These are phyloP conservation scores for Unio delphinus DNA, from an alignment of 2,888 invertebrate genomes.

Conservation along the genomic window DNA sequence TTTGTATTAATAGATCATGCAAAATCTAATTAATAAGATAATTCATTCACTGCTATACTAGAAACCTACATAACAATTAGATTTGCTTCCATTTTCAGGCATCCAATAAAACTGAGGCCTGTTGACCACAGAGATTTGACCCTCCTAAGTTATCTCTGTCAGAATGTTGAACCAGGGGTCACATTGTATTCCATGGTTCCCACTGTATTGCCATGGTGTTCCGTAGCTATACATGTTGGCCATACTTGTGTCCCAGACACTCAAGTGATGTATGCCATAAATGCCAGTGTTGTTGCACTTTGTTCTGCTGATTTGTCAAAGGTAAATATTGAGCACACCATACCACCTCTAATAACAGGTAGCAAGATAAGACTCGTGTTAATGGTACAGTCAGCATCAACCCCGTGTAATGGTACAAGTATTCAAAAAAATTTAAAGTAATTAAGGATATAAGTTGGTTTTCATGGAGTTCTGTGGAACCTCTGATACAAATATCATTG, in stretches of 20 bases:
- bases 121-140: conserved; percentile 53
- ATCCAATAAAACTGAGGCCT: conserved; percentile 16
- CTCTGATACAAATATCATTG: too few species aligned
- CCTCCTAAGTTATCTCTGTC: conserved; percentile 51
- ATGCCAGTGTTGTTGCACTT: conserved; percentile 61
- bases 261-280: conserved; percentile 59
- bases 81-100: conserved; percentile 8
- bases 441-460: too few species aligned
- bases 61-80: too few species aligned
- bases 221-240: conserved; percentile 55
- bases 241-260: conserved; percentile 34
- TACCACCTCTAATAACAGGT: too few species aligned
- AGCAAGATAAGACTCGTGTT: not conserved
- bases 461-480: too few species aligned
- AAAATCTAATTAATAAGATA: too few species aligned
- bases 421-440: too few species aligned
- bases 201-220: conserved; percentile 47
- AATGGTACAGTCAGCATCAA: not conserved
- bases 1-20: too few species aligned
- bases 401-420: too few species aligned
- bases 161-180: conserved; percentile 38
- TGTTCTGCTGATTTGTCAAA: conserved; percentile 51
- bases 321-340: conserved; percentile 22
- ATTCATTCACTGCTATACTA: too few species aligned
- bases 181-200: conserved; percentile 50